These are phyloP conservation scores for Morinoia aosen DNA, from an alignment of 2,888 invertebrate genomes.

Conservation along the genomic window DNA sequence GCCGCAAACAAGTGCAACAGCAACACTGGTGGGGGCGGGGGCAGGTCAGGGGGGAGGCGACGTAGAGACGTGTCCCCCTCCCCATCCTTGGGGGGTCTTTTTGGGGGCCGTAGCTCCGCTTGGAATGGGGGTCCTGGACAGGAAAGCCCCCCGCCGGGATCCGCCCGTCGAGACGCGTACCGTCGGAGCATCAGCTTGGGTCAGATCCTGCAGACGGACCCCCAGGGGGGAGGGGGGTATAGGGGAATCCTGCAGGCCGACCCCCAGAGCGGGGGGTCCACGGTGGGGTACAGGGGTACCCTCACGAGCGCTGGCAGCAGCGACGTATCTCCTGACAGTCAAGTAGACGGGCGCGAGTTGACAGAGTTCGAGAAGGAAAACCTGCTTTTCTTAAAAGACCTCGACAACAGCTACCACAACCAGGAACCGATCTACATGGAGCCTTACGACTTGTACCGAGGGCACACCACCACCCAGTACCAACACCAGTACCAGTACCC, in stretches of 20 bases:
- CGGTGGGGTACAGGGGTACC: neutral
- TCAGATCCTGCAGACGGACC: slow-evolving; percentile 56
- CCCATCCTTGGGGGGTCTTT: slow-evolving; percentile 42
- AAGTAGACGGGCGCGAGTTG: slow-evolving; percentile 54
- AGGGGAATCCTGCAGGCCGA: slow-evolving; percentile 54
- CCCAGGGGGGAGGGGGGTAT: neutral
- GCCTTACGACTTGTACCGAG: slow-evolving; percentile 26
- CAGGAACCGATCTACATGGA: slow-evolving; percentile 46
- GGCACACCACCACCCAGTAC: neutral
- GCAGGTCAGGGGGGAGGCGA: neutral
- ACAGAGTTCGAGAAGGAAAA: slow-evolving; percentile 65
- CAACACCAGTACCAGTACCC: neutral
- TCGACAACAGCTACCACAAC: slow-evolving; percentile 64
- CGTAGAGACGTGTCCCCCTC: slow-evolving; percentile 45
- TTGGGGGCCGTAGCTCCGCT: neutral
- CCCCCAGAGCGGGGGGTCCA: neutral
- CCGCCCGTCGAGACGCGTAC: slow-evolving; percentile 41
- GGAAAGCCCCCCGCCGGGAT: slow-evolving; percentile 47
- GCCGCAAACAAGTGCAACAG: neutral
- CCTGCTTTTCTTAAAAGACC: slow-evolving; percentile 57
- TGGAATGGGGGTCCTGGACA: slow-evolving; percentile 45
- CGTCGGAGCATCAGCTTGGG: slow-evolving; percentile 59
- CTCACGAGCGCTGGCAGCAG: slow-evolving; percentile 33
- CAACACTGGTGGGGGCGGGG: neutral
- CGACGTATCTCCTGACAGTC: slow-evolving; percentile 42